Conservation (phyloP, 2,113 vertebrate species). For the Beaufortia kweichowensis region DNA sequence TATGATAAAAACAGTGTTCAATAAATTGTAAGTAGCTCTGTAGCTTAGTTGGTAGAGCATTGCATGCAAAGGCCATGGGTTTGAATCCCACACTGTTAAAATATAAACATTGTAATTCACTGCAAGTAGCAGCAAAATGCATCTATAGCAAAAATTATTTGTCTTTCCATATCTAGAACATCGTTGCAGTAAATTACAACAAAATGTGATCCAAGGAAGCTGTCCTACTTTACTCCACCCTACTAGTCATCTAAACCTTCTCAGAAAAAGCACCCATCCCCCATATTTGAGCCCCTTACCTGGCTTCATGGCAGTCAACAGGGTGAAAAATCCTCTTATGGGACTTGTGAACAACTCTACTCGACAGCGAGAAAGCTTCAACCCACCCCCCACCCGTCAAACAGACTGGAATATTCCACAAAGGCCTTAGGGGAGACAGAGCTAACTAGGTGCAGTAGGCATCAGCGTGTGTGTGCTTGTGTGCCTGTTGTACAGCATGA, state of each 20-base stretch:
- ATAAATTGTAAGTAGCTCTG: too few relatives aligned
- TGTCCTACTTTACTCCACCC: background rate
- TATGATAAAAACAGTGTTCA: too few relatives aligned
- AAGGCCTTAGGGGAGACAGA: background rate
- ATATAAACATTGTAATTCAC: too few relatives aligned
- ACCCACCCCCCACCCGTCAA: background rate
- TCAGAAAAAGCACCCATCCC: slow-evolving; percentile 35
- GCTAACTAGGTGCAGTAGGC: background rate
- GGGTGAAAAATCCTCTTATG: slow-evolving; percentile 44
- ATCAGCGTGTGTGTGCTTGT: background rate
- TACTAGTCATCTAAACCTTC: background rate
- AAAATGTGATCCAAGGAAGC: background rate
- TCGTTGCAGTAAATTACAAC: background rate
- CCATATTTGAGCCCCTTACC: slow-evolving; percentile 32
- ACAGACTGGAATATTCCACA: slow-evolving; percentile 37
- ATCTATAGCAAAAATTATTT: too few relatives aligned
- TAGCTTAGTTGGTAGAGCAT: too few relatives aligned
- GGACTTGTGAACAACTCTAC: slow-evolving; percentile 35
- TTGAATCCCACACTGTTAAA: too few relatives aligned
- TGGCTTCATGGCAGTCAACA: slow-evolving; percentile 1
- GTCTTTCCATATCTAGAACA: background rate
- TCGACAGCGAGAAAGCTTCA: slow-evolving; percentile 11
- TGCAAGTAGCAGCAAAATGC: too few relatives aligned
- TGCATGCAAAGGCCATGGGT: too few relatives aligned
- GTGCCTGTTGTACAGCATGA: background rate